Base-by-base conservation (phyloP, 2,797 vertebrate genomes). In the Echiichthys vipera region DNA sequence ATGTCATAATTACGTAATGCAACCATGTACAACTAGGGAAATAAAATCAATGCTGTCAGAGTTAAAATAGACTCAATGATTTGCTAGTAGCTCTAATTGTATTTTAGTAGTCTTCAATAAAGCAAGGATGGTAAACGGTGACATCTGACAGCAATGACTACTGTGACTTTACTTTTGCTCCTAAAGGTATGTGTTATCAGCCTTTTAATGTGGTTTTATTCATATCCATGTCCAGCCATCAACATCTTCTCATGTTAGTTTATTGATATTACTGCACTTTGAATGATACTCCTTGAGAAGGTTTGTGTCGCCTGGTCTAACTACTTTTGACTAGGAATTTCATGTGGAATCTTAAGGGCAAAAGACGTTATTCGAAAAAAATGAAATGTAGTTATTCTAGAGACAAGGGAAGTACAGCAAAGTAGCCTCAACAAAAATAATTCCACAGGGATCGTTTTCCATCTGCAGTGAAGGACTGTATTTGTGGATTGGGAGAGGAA, bases 401-500 rank as follows among this genome's bases (percentile, higher is more conserved):
- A n/a, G n/a, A n/a, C n/a, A 61, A 65, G 53, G 70, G 42, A 80
- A 54, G 63, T 25, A 32, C 32, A 32, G 10, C 32, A 32, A n/a
- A n/a, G n/a, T n/a, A n/a, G n/a, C n/a, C 43, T 72, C 56, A 67
- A 74, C 57, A 64, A 71, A 74, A 83, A 79, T 47, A 34, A 78
- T 78, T 82, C 78, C 37, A 85, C 25, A 50, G 75, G 40, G 54
- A 78, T 75, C 50, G 27, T 73, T 77, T 65, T 62, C 53, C 51
- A 76, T 84, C 78, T 73, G 61, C 63, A 57, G 25, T 79, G 80
- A 89, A 77, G 69, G 74, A 42, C 71, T 42, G 77, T 66, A 54
- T 82, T 81, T 88, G 70, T 87, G 72, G 70, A 58, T 71, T 58
- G 56, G 75, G 51, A 84, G 75, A 29, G 82, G 78, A 87, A 84